Evolutionary conservation across 2,113 vertebrate genomes (phyloP).

Genomic region (Hippocampus abdominalis): DNA sequence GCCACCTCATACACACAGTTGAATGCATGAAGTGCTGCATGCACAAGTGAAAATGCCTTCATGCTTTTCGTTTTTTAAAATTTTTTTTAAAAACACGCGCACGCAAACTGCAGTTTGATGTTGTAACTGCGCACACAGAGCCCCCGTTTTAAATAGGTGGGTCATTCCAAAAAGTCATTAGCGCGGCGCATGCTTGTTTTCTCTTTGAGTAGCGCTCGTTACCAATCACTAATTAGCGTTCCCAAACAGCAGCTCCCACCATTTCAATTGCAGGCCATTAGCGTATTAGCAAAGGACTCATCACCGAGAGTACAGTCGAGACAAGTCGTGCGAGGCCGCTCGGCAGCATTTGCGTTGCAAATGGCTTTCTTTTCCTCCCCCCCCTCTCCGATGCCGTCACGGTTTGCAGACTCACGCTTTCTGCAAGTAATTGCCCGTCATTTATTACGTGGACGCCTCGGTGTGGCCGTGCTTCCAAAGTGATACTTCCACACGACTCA

Average conservation of each 20-base stretch:
- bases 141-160: conserved; percentile 19
- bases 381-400: conserved; percentile 40
- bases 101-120: conserved; percentile 14
- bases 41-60: no score
- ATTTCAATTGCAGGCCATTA: conserved; percentile 40
- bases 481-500: no score
- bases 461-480: conserved; percentile 49
- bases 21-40: no score
- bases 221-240: conserved; percentile 63
- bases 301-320: conserved; percentile 31
- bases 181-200: conserved; percentile 22
- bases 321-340: conserved; percentile 23
- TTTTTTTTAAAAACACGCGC: no score
- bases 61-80: no score
- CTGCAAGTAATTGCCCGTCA: conserved; percentile 45
- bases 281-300: conserved; percentile 27
- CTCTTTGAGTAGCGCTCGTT: conserved; percentile 16
- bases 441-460: conserved; percentile 48
- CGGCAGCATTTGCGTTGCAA: conserved; percentile 50
- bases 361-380: conserved; percentile 20
- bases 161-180: conserved; percentile 41
- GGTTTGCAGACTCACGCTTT: conserved; percentile 48
- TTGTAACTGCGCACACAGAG: conserved; percentile 21
- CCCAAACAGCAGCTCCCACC: conserved; percentile 50
- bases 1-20: no score